Conservation (phyloP, 2,888 invertebrate species). For the Ormyrus nitidulus region DNA sequence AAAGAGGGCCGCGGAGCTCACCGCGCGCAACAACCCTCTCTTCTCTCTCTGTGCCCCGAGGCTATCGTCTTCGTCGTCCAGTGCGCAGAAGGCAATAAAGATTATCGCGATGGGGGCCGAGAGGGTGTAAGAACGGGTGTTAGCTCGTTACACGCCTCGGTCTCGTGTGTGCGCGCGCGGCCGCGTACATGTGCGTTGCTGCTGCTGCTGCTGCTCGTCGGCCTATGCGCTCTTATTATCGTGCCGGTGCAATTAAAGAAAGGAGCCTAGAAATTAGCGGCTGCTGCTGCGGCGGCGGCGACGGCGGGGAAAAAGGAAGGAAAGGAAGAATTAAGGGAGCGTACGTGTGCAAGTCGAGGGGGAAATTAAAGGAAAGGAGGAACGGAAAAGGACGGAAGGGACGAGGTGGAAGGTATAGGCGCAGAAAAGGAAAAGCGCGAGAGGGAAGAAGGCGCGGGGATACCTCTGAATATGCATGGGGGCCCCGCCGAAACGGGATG, state of each 20-base stretch:
- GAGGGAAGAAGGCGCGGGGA: slow-evolving; percentile 58
- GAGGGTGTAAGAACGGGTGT: slow-evolving; percentile 67
- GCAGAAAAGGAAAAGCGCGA: slow-evolving; percentile 60
- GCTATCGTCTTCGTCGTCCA: slow-evolving; percentile 40
- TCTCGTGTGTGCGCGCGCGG: not conserved
- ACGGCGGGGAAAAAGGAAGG: not conserved
- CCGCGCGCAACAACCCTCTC: too few relatives aligned
- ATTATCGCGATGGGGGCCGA: slow-evolving; percentile 64
- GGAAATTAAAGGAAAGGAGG: too few relatives aligned
- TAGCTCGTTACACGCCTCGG: slow-evolving; percentile 65
- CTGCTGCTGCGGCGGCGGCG: slow-evolving; percentile 28
- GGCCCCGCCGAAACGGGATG: slow-evolving; percentile 67
- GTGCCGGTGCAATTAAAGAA: slow-evolving; percentile 72
- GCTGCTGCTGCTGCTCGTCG: too few relatives aligned
- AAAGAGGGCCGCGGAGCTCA: not conserved
- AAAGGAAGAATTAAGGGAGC: not conserved
- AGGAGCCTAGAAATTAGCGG: slow-evolving; percentile 72
- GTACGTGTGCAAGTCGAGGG: not conserved
- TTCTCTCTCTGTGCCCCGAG: not conserved
- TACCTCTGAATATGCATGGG: slow-evolving; percentile 73
- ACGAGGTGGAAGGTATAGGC: slow-evolving; percentile 50
- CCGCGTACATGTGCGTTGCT: too few relatives aligned
- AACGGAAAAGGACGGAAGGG: not conserved
- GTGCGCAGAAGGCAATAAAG: slow-evolving; percentile 59
- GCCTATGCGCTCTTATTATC: slow-evolving; percentile 58